Base-by-base conservation (phyloP, 2,888 invertebrate species). In the Clostera curtula region DNA sequence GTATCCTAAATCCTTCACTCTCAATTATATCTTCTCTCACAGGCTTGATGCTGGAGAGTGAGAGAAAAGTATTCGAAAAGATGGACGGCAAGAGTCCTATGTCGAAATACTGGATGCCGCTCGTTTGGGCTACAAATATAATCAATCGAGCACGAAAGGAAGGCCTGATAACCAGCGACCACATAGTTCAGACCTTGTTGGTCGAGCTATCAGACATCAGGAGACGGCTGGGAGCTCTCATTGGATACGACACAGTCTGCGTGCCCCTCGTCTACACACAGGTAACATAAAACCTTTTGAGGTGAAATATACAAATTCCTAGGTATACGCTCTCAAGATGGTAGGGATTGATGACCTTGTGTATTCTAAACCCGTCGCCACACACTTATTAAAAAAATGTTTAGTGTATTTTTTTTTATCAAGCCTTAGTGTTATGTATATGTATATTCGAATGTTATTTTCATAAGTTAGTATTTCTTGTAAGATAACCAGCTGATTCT, bases 261-360 rank as follows among this genome's bases (percentile, higher is more conserved):
- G 95, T 96, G 43, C 96, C 96, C 27, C 87, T 96, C 29, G 95
- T 96, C 33, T 96, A 96, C 67, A 95, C 95, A 13, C 95, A 95
- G 91, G 95, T 93, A 82, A 62, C 55, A 28, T 24, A 24, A 15
- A 13, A n/a, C 15, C 13, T 3, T 12, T 17, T 37, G 20, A 12
- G 19, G 6, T 14, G 25, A 22, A 13, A 27, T 13, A 19, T 9
- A 12, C 10, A 19, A 19, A 19, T 17, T 24, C n/a, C n/a, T n/a
- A n/a, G n/a, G n/a, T n/a, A n/a, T n/a, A n/a, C n/a, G n/a, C n/a
- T n/a, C n/a, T n/a, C n/a, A n/a, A n/a, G n/a, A n/a, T n/a, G n/a
- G n/a, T n/a, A n/a, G n/a, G n/a, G n/a, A n/a, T n/a, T n/a, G n/a
- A n/a, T n/a, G n/a, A n/a, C n/a, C n/a, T n/a, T n/a, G n/a, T n/a